phyloP scores from a whole-genome alignment of 2,113 vertebrate genomes.

The Callipepla californica region DNA sequence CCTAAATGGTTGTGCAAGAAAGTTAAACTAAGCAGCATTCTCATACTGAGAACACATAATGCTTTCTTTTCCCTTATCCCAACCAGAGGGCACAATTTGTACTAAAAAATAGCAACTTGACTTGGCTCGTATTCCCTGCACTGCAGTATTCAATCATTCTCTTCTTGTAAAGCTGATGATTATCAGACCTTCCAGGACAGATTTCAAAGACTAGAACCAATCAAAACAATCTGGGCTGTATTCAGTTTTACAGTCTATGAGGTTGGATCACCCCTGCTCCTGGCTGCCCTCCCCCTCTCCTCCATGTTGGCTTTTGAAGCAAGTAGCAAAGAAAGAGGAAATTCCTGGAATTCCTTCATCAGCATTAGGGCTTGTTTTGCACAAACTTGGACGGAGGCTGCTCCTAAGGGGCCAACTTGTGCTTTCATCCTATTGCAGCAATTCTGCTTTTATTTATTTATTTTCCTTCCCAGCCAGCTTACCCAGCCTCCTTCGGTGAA shows the following conservation, averaged over 20 bases:
- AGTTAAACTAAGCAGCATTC: neutral
- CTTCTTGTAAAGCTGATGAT: neutral
- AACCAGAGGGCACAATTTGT: neutral
- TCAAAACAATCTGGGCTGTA: neutral
- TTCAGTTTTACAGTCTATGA: neutral
- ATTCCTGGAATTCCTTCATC: conserved; percentile 70
- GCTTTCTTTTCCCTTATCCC: neutral
- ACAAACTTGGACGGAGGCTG: conserved; percentile 42
- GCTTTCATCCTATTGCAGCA: conserved; percentile 26
- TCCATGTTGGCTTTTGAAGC: conserved; percentile 27
- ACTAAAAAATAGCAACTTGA: neutral
- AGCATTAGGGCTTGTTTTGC: conserved; percentile 66
- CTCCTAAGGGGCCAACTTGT: conserved; percentile 26
- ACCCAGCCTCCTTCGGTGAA: conserved; percentile 78
- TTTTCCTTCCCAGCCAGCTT: conserved; percentile 53
- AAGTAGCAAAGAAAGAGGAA: conserved; percentile 64
- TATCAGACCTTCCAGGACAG: neutral
- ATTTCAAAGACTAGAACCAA: conserved; percentile 2
- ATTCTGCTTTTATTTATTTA: neutral
- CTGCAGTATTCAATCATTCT: neutral
- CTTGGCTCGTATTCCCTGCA: neutral
- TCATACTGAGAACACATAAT: neutral
- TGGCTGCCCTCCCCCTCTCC: conserved; percentile 18
- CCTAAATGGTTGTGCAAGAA: neutral
- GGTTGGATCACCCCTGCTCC: neutral